Conservation (phyloP, 2,797 vertebrate genomes). For the Orientallactaga sibirica region DNA sequence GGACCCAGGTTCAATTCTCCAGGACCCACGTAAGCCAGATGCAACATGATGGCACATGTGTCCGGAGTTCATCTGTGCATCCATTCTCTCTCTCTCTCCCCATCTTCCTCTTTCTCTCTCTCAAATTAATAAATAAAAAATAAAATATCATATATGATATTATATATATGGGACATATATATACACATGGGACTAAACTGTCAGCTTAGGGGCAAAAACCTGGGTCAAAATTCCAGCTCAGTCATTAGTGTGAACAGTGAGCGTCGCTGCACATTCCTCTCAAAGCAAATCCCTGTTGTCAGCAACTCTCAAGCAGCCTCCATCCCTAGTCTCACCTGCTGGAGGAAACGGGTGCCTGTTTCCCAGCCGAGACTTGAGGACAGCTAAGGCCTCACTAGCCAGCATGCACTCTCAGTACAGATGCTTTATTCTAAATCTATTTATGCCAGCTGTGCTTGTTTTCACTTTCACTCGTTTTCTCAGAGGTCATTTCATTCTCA, state of each 20-base stretch:
- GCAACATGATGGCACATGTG: no score
- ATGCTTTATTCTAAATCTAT: background rate
- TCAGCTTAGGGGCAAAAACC: background rate
- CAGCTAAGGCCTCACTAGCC: background rate
- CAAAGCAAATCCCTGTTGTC: background rate
- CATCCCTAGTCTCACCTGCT: background rate
- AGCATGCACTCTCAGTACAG: background rate
- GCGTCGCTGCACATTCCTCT: background rate
- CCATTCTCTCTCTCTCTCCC: no score
- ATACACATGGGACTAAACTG: no score
- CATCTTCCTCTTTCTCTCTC: no score
- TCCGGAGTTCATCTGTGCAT: no score
- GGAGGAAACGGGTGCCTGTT: background rate
- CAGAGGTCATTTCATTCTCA: background rate
- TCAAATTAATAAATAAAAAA: no score
- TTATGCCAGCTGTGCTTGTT: slow-evolving; percentile 2
- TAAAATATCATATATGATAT: no score
- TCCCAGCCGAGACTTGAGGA: background rate
- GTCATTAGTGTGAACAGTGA: background rate
- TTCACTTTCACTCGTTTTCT: background rate
- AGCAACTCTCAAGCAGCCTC: background rate
- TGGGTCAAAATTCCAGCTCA: background rate
- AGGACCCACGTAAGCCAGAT: no score
- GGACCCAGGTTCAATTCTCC: no score
- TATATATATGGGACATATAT: no score